Evolutionary conservation across 2,888 invertebrate species (phyloP).

Genomic region (Ormyrus nitidulus): DNA sequence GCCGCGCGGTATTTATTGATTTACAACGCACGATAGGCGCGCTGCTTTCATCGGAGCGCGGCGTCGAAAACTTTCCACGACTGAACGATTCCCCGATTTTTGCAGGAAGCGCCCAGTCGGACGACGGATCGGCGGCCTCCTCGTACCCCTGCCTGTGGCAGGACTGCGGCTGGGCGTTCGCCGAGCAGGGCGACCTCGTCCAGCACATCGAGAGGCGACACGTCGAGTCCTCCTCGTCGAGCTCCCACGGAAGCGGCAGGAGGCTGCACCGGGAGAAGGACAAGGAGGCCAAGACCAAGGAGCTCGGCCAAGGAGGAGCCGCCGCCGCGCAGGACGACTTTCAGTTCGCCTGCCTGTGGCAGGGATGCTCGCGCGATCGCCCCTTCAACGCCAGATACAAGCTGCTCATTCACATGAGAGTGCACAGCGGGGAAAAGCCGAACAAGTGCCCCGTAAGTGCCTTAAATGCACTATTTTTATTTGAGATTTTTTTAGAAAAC

Average conservation of each 20-base stretch:
- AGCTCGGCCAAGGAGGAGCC: no score
- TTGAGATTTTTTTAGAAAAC: no score
- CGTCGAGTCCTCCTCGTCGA: constrained; percentile 80
- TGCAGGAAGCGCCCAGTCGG: constrained; percentile 55
- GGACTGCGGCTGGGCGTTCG: constrained; percentile 87
- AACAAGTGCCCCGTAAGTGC: constrained; percentile 96
- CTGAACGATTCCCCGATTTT: not conserved
- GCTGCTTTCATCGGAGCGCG: no score
- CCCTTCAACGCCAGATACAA: constrained; percentile 99
- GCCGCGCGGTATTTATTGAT: no score
- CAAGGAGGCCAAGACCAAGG: not conserved
- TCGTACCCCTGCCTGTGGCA: constrained; percentile 87
- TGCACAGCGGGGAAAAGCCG: constrained; percentile 98
- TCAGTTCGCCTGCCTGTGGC: constrained; percentile 96
- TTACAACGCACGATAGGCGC: no score
- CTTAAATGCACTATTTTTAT: no score
- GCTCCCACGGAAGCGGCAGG: constrained; percentile 64
- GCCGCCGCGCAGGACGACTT: constrained; percentile 77
- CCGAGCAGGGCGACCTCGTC: constrained; percentile 87
- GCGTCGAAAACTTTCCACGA: no score
- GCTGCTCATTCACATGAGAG: constrained; percentile 95
- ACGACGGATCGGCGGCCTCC: constrained; percentile 57
- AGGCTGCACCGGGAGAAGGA: constrained; percentile 59
- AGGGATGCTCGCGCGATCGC: constrained; percentile 91
- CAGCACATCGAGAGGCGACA: constrained; percentile 91